A percentile compares a stretch with the other conserved stretches of the same genome.
Evolutionary conservation across 2,797 vertebrate genomes (phyloP).

Genomic region (Argya squamiceps): DNA sequence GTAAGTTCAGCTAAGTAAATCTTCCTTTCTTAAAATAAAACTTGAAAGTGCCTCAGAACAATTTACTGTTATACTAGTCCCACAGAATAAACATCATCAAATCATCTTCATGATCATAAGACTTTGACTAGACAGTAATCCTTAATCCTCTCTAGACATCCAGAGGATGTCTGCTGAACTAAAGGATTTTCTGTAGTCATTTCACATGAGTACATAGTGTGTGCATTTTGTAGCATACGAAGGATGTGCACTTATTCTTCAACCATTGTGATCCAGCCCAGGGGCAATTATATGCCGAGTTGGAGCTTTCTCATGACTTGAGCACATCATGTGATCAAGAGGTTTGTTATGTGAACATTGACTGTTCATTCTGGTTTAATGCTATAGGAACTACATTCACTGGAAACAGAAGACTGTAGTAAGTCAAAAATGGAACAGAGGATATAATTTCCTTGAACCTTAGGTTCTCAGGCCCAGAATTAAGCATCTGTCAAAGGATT

Average conservation of each 20-base stretch:
- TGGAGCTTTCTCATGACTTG: not conserved
- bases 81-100: not conserved
- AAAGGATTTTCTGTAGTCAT: not conserved
- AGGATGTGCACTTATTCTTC: not conserved
- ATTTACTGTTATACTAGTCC: not conserved
- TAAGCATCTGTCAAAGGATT: not conserved
- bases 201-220: rapidly evolving
- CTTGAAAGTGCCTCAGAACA: not conserved
- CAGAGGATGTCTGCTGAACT: not conserved
- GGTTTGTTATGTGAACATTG: not conserved
- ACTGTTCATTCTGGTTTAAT: not conserved
- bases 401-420: not conserved
- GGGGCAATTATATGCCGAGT: not conserved
- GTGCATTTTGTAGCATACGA: not conserved
- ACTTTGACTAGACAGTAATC: not conserved
- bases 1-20: not conserved
- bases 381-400: not conserved
- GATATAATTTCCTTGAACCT: not conserved
- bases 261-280: not conserved
- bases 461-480: not conserved
- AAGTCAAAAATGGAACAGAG: not conserved
- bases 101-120: not conserved
- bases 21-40: not conserved
- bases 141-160: not conserved
- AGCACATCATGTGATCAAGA: not conserved